phyloP scores from a whole-genome alignment of 2,113 vertebrate genomes.

The Archilochus colubris region DNA sequence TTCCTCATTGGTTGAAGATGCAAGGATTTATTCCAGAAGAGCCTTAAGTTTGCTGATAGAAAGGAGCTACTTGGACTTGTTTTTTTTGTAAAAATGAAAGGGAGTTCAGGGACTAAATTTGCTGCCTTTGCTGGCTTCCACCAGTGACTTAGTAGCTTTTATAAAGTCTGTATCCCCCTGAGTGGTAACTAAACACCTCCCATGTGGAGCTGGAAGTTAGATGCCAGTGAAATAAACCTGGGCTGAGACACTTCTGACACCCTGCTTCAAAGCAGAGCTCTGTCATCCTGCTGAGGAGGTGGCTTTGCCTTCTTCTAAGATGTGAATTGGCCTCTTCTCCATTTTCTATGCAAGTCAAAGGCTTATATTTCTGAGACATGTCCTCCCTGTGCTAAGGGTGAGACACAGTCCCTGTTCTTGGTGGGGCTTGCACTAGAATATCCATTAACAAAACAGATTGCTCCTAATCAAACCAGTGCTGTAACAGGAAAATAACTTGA shows the following conservation, averaged over 20 bases:
- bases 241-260: neutral
- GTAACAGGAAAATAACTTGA: neutral
- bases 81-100: neutral
- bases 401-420: rapidly evolving
- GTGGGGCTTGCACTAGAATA: neutral
- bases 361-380: neutral
- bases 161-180: neutral
- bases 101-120: rapidly evolving
- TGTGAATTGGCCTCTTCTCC: neutral
- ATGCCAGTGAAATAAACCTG: neutral
- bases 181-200: neutral
- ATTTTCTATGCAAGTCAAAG: neutral
- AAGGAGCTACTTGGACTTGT: neutral
- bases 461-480: neutral
- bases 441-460: neutral
- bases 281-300: neutral
- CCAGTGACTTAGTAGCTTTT: neutral
- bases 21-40: neutral
- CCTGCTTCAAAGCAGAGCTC: neutral
- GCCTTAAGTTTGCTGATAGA: neutral
- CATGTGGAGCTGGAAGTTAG: neutral
- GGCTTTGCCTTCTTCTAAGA: neutral
- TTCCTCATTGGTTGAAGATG: neutral
- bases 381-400: neutral
- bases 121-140: neutral